Conservation (phyloP, 2,888 invertebrate genomes). For the Clusia tigrina region DNA sequence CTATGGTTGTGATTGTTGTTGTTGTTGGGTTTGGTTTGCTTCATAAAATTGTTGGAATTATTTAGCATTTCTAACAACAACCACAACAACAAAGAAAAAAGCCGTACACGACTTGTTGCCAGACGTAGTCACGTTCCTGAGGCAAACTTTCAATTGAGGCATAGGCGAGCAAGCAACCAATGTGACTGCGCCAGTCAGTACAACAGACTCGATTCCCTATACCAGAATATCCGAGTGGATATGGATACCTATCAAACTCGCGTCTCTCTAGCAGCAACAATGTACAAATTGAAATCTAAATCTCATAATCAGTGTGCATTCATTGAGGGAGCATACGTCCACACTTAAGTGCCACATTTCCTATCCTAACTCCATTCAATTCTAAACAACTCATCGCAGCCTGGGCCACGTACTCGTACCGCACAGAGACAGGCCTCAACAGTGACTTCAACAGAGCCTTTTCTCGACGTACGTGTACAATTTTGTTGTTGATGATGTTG, state of each 20-base stretch:
- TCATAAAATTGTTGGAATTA: constrained; percentile 2
- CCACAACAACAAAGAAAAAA: constrained; percentile 36
- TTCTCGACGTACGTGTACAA: no score
- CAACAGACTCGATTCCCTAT: neutral
- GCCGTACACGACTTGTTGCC: constrained; percentile 47
- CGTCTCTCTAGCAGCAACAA: no score
- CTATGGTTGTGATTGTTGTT: no score
- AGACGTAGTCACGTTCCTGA: constrained; percentile 48
- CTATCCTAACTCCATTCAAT: constrained; percentile 30
- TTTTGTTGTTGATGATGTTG: constrained; percentile 45
- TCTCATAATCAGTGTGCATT: constrained; percentile 49
- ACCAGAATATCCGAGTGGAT: neutral
- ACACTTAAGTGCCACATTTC: constrained; percentile 41
- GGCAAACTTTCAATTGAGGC: neutral
- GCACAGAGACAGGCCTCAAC: neutral
- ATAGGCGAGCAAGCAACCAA: neutral
- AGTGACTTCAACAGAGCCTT: neutral
- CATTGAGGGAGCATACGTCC: constrained; percentile 29
- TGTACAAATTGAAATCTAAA: constrained; percentile 38
- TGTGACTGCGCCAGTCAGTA: neutral
- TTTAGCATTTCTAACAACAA: constrained; percentile 36
- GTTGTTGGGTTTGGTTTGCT: constrained; percentile 4
- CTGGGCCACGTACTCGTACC: neutral
- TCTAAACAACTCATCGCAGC: constrained; percentile 4
- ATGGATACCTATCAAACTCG: neutral